Base-by-base conservation (phyloP, 2,113 vertebrate species). In the Corythoichthys haematopterus region DNA sequence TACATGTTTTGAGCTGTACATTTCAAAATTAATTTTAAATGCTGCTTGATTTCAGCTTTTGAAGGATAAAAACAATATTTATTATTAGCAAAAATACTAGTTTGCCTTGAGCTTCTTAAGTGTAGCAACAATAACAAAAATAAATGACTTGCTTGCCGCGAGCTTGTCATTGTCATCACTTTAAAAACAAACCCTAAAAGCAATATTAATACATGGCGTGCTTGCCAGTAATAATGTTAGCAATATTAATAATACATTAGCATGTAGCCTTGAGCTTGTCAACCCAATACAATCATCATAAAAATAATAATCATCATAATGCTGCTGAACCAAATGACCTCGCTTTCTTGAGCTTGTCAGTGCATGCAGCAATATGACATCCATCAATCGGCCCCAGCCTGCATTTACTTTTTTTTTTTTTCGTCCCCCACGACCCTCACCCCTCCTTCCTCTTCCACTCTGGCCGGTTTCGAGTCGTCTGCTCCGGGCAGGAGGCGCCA, bases 401-500 rank as follows among this genome's bases (percentile, higher is more conserved):
- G 48, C 65, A 75, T 84, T 84, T 87, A 77, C 71, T 50, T 64
- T 55, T 48, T 72, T 71, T 57, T 35, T 12, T 35, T 37, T 12
- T 8, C 56, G 3, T 14, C 69, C n/a, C 70, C 76, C 74, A 53
- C 83, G 69, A 84, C 77, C 75, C 64, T 28, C 71, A 45, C 61
- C 50, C 52, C 51, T 46, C 28, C 60, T 37, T 20, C n/a, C 40
- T 35, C 33, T 66, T 72, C 88, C 85, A 82, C 88, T 80, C 88
- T 83, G 89, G 91, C 90, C 91, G 83, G 88, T 90, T 90, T 84
- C 77, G 88, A 88, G 91, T 88, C 92, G 93, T 93, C 93, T 94
- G 93, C 90, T 93, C 87, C 89, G 90, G 90, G 88, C 91, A 91
- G 80, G 92, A 94, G 94, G 94, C 94, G 94, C 94, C 94, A 94